Evolutionary conservation across 2,113 vertebrate species (phyloP).

Genomic region (Onychostruthus taczanowskii): DNA sequence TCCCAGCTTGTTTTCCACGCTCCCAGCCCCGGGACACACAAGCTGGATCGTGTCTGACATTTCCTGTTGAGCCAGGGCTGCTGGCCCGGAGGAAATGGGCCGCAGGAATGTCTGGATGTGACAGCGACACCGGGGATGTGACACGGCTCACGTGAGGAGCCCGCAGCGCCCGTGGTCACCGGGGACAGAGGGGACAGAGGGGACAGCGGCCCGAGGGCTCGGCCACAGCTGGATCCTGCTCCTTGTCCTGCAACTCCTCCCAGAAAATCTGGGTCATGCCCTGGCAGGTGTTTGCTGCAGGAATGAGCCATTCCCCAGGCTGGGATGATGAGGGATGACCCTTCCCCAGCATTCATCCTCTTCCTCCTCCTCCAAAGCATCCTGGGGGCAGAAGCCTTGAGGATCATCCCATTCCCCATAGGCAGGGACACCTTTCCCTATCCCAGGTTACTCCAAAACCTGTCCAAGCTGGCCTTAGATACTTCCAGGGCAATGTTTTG

Average conservation of each 20-base stretch:
- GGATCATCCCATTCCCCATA: neutral
- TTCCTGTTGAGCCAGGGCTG: slow-evolving; percentile 14
- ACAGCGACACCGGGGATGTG: neutral
- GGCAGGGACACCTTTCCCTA: neutral
- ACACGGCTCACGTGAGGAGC: neutral
- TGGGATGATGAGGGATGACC: no score
- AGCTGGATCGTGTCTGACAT: neutral
- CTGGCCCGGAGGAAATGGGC: neutral
- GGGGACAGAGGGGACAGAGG: neutral
- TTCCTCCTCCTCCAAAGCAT: no score
- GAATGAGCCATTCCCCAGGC: no score
- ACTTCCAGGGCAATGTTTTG: no score
- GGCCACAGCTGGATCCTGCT: neutral
- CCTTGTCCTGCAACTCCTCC: neutral
- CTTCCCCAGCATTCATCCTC: no score
- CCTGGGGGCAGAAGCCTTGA: no score
- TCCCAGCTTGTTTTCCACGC: slow-evolving; percentile 1
- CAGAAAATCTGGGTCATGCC: neutral
- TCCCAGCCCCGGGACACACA: neutral
- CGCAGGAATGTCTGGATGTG: slow-evolving; percentile 20
- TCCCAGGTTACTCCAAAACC: neutral
- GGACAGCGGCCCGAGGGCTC: neutral
- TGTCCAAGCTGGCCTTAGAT: no score
- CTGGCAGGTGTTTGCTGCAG: neutral
- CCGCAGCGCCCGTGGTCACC: neutral